Evolutionary conservation across 2,113 vertebrate genomes (phyloP).

Genomic region (Limanda limanda): DNA sequence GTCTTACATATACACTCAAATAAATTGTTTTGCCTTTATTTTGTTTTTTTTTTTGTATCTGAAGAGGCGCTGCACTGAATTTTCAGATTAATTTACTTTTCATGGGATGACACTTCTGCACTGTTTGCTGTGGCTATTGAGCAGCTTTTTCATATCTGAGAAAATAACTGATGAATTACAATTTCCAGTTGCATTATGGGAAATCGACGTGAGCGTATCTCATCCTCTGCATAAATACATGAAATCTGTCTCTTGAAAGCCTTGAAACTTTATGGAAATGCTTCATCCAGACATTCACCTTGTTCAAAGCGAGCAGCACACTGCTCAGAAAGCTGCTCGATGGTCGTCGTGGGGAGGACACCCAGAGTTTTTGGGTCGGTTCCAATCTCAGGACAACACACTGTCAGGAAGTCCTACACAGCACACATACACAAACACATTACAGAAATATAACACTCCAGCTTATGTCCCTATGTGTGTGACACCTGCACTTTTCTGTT

Average conservation of each 20-base stretch:
- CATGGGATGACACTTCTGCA: too few species aligned
- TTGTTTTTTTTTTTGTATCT: too few species aligned
- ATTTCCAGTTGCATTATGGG: too few species aligned
- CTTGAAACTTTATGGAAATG: not conserved
- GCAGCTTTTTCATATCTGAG: too few species aligned
- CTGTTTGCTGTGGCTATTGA: too few species aligned
- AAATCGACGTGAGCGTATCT: not conserved
- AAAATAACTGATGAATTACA: too few species aligned
- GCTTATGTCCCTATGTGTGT: not conserved
- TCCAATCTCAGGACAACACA: constrained; percentile 87
- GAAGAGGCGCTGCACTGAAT: too few species aligned
- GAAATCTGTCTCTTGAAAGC: not conserved
- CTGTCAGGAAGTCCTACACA: constrained; percentile 92
- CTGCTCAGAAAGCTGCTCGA: constrained; percentile 85
- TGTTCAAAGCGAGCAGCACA: constrained; percentile 90
- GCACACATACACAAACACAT: not conserved
- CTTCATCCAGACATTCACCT: constrained; percentile 55
- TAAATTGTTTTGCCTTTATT: too few species aligned
- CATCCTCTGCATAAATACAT: not conserved
- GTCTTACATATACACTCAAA: too few species aligned
- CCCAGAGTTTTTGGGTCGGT: constrained; percentile 89
- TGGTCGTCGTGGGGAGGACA: constrained; percentile 81
- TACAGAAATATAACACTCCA: not conserved
- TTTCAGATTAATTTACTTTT: too few species aligned
- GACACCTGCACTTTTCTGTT: not conserved